A percentile compares a stretch with the other conserved stretches of the same genome.
phyloP scores from a whole-genome alignment of 2,113 vertebrate genomes.

The Eonycteris spelaea region DNA sequence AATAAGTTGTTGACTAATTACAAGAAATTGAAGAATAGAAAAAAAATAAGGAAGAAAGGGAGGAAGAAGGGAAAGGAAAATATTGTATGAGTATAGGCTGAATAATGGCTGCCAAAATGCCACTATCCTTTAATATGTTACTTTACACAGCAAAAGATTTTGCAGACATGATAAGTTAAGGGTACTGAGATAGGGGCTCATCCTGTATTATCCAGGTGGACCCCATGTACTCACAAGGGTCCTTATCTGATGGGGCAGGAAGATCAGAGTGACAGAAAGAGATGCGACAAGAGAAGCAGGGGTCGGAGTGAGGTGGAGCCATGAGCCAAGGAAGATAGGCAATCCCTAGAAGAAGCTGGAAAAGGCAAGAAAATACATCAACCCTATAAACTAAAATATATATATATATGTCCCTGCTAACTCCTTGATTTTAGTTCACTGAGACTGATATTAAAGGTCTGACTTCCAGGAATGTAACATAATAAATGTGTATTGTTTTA shows the following conservation, averaged over 20 bases:
- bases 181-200: not conserved
- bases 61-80: not conserved
- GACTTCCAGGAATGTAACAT: not conserved
- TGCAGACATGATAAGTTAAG: not conserved
- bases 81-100: not conserved
- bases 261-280: not conserved
- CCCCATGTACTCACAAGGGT: accelerated
- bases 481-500: not conserved
- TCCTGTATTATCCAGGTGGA: not conserved
- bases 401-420: accelerated
- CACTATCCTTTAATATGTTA: not conserved
- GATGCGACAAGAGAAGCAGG: not conserved
- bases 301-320: too few relatives aligned
- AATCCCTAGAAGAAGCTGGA: not conserved
- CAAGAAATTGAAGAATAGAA: not conserved
- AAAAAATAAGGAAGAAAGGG: not conserved
- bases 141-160: not conserved
- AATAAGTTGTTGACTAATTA: not conserved
- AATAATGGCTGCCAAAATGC: too few relatives aligned
- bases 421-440: not conserved
- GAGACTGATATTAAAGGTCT: not conserved
- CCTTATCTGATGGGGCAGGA: not conserved
- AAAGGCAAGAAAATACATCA: not conserved
- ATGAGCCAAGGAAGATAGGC: not conserved
- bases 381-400: not conserved